Conservation (phyloP, 2,888 invertebrate genomes). For the Lasioglossum oenotherae region DNA sequence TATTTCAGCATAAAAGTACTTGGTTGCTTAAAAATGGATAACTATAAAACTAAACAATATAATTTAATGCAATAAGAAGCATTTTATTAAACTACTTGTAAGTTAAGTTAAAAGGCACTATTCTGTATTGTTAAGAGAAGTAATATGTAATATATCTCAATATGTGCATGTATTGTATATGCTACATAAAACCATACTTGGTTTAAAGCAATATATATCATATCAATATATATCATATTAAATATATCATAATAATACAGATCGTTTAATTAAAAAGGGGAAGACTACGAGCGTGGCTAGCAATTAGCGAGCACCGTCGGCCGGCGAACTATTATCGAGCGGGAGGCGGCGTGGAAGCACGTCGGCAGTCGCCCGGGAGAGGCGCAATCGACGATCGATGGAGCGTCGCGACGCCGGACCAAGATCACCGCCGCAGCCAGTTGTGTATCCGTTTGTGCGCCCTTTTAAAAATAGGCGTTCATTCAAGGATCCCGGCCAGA, state of each 20-base stretch:
- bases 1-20: too few species aligned
- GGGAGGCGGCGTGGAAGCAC: neutral
- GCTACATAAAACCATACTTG: too few species aligned
- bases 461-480: slow-evolving; percentile 82
- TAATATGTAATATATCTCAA: too few species aligned
- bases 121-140: too few species aligned
- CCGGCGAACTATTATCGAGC: slow-evolving; percentile 3
- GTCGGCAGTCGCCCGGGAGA: slow-evolving; percentile 13
- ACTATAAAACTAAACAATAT: too few species aligned
- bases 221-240: too few species aligned
- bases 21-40: too few species aligned
- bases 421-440: slow-evolving; percentile 45
- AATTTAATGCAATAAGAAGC: too few species aligned
- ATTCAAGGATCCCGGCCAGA: slow-evolving; percentile 81
- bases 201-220: too few species aligned
- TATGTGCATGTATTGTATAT: too few species aligned
- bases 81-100: too few species aligned
- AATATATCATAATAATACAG: neutral
- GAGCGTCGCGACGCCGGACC: slow-evolving; percentile 38
- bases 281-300: neutral
- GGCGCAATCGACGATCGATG: slow-evolving; percentile 25
- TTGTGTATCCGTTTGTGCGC: slow-evolving; percentile 76
- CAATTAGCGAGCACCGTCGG: slow-evolving; percentile 20
- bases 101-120: too few species aligned
- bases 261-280: neutral